Evolutionary conservation across 2,113 vertebrate genomes (phyloP).

Genomic region (Gnathonemus echidnorhynchus): DNA sequence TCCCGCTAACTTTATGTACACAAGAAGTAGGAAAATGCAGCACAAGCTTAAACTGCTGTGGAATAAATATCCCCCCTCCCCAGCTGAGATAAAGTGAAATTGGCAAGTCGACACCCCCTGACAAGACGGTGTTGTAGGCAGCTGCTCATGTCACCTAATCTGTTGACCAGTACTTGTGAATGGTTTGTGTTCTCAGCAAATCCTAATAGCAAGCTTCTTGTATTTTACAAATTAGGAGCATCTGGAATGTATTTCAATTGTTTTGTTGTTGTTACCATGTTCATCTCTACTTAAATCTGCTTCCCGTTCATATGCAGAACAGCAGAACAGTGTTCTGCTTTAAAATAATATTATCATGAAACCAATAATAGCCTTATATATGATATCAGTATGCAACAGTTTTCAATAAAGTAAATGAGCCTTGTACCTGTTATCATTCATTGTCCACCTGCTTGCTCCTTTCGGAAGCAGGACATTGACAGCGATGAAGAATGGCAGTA

Average conservation of each 20-base stretch:
- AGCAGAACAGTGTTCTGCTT: neutral
- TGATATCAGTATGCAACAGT: neutral
- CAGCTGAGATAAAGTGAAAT: neutral
- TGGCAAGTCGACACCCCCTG: neutral
- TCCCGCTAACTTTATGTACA: neutral
- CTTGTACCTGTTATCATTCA: neutral
- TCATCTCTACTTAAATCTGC: neutral
- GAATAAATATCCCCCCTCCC: neutral
- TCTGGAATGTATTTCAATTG: neutral
- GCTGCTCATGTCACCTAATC: neutral
- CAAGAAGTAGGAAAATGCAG: neutral
- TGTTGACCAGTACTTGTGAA: neutral
- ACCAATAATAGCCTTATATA: neutral
- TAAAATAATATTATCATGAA: neutral
- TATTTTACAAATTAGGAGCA: neutral
- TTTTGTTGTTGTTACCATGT: neutral
- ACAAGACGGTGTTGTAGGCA: neutral
- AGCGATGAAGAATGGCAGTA: slow-evolving; percentile 73
- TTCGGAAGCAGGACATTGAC: slow-evolving; percentile 59
- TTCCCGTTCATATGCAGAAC: neutral
- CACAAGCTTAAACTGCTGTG: neutral
- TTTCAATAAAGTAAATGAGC: neutral
- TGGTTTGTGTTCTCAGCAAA: neutral
- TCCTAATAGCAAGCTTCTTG: neutral
- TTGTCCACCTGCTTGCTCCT: neutral